A percentile compares a stretch with the other conserved stretches of the same genome.
These are phyloP conservation scores for Pelecanus crispus DNA, from an alignment of 2,113 vertebrate genomes.

Conservation along the genomic window DNA sequence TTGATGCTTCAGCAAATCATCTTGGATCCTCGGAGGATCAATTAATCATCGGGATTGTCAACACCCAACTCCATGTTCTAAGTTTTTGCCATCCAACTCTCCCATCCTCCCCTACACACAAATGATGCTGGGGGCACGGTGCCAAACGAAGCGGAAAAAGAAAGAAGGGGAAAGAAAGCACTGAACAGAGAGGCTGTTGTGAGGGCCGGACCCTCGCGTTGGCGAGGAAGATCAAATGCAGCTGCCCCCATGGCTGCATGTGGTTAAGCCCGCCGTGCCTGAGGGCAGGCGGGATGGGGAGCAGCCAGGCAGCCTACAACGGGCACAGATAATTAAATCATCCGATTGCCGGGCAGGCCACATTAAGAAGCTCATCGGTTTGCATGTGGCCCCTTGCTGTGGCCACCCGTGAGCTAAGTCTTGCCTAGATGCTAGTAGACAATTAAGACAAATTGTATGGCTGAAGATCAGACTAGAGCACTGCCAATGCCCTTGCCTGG, in stretches of 20 bases:
- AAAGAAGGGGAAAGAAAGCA: slow-evolving; percentile 42
- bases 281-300: slow-evolving; percentile 66
- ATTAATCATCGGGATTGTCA: slow-evolving; percentile 67
- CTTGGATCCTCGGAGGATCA: slow-evolving; percentile 59
- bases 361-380: slow-evolving; percentile 67
- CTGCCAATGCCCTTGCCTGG: slow-evolving; percentile 67
- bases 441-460: slow-evolving; percentile 66
- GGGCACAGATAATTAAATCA: slow-evolving; percentile 74
- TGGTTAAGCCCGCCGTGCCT: slow-evolving; percentile 61
- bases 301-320: slow-evolving; percentile 67
- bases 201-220: slow-evolving; percentile 51
- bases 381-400: slow-evolving; percentile 67
- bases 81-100: slow-evolving; percentile 61
- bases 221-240: slow-evolving; percentile 68
- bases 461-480: slow-evolving; percentile 64
- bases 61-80: slow-evolving; percentile 55
- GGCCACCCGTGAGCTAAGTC: slow-evolving; percentile 68
- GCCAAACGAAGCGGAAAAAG: slow-evolving; percentile 59
- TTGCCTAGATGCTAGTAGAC: slow-evolving; percentile 64
- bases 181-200: slow-evolving; percentile 62
- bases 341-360: slow-evolving; percentile 65
- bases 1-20: slow-evolving; percentile 69
- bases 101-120: slow-evolving; percentile 51
- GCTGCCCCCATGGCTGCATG: slow-evolving; percentile 70
- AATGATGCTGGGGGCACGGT: slow-evolving; percentile 58